A percentile compares a stretch with the other conserved stretches of the same genome.
These are phyloP conservation scores for Xanthostigma xanthostigma DNA, from an alignment of 2,888 invertebrate genomes.

Conservation along the genomic window DNA sequence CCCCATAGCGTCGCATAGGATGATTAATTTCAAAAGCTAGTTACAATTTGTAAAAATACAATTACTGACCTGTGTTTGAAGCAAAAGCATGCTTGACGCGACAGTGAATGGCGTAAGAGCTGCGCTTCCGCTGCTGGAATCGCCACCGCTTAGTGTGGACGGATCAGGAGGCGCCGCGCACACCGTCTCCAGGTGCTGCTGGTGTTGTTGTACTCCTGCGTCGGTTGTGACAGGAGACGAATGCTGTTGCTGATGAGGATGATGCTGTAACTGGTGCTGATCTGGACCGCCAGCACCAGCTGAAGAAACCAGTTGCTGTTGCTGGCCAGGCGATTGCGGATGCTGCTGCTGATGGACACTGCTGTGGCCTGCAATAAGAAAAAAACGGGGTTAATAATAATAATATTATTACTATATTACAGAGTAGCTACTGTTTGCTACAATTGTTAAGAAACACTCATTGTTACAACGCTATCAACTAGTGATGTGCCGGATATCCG, in stretches of 20 bases:
- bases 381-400: no score
- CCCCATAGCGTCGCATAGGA: no score
- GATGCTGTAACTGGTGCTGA: constrained; percentile 1
- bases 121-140: constrained; percentile 42
- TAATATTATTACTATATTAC: no score
- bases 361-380: neutral
- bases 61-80: constrained; percentile 81
- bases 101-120: constrained; percentile 39
- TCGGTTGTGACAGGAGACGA: constrained; percentile 11
- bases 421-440: no score
- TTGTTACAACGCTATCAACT: no score
- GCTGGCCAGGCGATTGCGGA: constrained; percentile 11
- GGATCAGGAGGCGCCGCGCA: constrained; percentile 45
- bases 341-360: constrained; percentile 18
- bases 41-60: constrained; percentile 23
- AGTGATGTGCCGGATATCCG: no score
- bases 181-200: constrained; percentile 28
- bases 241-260: constrained; percentile 17
- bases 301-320: neutral
- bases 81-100: constrained; percentile 81
- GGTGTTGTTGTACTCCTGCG: neutral
- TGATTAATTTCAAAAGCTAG: no score
- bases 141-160: constrained; percentile 35
- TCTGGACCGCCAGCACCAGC: neutral
- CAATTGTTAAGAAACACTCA: no score